Base-by-base conservation (phyloP, 2,113 vertebrate species). In the Tiliqua scincoides region DNA sequence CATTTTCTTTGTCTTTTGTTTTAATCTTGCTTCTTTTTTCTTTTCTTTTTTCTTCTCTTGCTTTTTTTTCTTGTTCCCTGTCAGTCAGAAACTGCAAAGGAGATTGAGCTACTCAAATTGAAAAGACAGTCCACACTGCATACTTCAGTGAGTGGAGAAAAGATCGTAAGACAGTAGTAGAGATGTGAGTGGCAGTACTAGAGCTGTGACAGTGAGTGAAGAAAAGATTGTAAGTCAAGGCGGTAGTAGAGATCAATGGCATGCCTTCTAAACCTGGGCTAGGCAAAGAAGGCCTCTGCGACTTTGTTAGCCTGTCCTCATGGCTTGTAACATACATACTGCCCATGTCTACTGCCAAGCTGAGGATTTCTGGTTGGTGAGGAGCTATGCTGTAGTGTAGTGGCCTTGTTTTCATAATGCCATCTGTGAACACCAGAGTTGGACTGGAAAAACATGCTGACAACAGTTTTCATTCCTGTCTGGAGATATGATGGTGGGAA, bases 121-220 rank as follows among this genome's bases (percentile, higher is more conserved):
- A 89, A 80, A 83, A 78, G 30, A 9, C 5, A n/a, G 37, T 11
- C n/a, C 10, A 57, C 61, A 9, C 18, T 84, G 17, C 82, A 79
- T 75, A 61, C 78, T 63, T 86, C 88, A 84, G 88, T 89, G 82
- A 89, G 88, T 89, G 35, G n/a, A 61, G 52, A 23, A 76, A 30
- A 48, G n/a, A 79, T 67, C 35, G 8, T 80, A 48, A 48, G 21
- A 59, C 21, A 48, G 14, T 59, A 27, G n/a, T 85, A 65, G 63
- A 21, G 6, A 68, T 80, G 35, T n/a, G n/a, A n/a, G n/a, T n/a
- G 21, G 48, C 21, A 48, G 14, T 59, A 27, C n/a, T 85, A 65
- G 63, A 21, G 6, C 61, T 80, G 35, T 48, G 43, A 48, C 88
- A 84, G 88, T 89, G 82, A 89, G 88, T 89, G 35, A 25, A 61